phyloP scores from a whole-genome alignment of 2,888 invertebrate species.

The Cordilura impudica region DNA sequence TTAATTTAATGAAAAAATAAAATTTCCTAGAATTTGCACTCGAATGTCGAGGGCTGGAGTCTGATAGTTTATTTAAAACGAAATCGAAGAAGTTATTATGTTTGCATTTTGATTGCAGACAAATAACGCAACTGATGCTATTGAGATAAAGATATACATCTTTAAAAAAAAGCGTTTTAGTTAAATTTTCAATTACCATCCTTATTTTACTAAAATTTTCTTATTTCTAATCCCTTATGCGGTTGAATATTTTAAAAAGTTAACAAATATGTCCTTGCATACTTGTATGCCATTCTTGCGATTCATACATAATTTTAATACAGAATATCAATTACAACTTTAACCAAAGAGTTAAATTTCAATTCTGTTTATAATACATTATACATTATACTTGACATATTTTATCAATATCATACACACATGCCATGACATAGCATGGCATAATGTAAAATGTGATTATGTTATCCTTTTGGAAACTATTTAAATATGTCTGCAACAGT shows the following conservation, averaged over 20 bases:
- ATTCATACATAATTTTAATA: background rate
- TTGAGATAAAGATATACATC: no score
- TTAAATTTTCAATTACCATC: background rate
- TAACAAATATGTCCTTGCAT: background rate
- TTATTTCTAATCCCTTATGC: background rate
- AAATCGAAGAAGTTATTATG: no score
- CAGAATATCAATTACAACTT: conserved; percentile 30
- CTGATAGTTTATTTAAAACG: no score
- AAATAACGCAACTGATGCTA: no score
- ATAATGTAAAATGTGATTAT: conserved; percentile 36
- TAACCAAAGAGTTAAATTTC: background rate
- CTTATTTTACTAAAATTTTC: background rate
- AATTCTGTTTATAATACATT: no score
- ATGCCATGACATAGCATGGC: background rate
- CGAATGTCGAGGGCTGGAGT: no score
- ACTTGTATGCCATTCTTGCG: background rate
- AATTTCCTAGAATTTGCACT: no score
- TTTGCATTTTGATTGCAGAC: no score
- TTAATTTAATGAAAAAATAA: no score
- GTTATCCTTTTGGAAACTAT: conserved; percentile 23
- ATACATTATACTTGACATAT: conserved; percentile 38
- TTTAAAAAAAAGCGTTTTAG: background rate
- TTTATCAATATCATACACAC: conserved; percentile 5
- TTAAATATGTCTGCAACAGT: background rate
- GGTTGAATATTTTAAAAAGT: background rate